Evolutionary conservation across 2,888 invertebrate species (phyloP).

Genomic region (Tyria jacobaeae): DNA sequence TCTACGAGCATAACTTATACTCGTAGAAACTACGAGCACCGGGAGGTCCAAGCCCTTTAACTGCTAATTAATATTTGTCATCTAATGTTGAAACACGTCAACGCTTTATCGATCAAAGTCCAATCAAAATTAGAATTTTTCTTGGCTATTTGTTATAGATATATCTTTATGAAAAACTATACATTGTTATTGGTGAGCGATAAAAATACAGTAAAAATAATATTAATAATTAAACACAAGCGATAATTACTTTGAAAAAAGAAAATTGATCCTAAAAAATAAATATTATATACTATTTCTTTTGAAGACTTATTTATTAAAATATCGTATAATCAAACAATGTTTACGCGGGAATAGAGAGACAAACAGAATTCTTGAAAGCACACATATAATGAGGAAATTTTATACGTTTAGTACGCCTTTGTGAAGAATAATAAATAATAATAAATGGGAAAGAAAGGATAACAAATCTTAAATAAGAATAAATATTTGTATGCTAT

Average conservation of each 20-base stretch:
- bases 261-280: not conserved
- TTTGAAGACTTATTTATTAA: slow-evolving; percentile 15
- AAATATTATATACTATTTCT: not conserved
- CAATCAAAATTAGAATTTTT: no score
- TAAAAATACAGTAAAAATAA: no score
- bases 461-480: slow-evolving; percentile 49
- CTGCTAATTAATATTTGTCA: no score
- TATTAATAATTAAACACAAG: no score
- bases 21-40: no score
- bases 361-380: slow-evolving; percentile 43
- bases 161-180: no score
- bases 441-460: slow-evolving; percentile 2
- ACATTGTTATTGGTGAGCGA: no score
- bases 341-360: slow-evolving; percentile 26
- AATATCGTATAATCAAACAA: slow-evolving; percentile 31
- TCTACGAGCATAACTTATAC: no score
- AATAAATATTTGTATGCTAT: slow-evolving; percentile 45
- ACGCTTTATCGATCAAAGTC: no score
- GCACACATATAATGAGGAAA: slow-evolving; percentile 41
- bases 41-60: no score
- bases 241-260: not conserved
- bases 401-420: slow-evolving; percentile 35
- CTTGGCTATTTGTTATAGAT: no score
- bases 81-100: no score
- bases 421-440: slow-evolving; percentile 38